These are phyloP conservation scores for Oscheius sp. DNA, from an alignment of 2,888 invertebrate genomes.

Conservation along the genomic window DNA sequence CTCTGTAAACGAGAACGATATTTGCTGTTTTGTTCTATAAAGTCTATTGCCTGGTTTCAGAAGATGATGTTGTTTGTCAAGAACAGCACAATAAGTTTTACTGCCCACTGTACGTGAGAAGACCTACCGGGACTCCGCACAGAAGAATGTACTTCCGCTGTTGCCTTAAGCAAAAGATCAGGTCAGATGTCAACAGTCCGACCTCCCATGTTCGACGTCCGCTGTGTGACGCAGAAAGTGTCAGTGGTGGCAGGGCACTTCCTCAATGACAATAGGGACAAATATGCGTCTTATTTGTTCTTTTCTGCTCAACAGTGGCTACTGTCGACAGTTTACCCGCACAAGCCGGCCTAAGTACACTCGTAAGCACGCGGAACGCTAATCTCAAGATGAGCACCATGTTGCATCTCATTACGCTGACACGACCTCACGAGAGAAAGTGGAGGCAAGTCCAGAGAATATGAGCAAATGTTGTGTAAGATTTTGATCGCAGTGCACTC, in stretches of 20 bases:
- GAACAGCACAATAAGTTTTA: too few relatives aligned
- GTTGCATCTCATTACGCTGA: slow-evolving; percentile 37
- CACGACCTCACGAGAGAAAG: slow-evolving; percentile 20
- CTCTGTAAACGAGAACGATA: too few relatives aligned
- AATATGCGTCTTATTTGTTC: slow-evolving; percentile 34
- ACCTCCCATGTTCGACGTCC: slow-evolving; percentile 29
- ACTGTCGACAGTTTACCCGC: slow-evolving; percentile 36
- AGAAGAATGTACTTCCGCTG: too few relatives aligned
- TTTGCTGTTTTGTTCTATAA: too few relatives aligned
- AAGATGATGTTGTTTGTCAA: too few relatives aligned
- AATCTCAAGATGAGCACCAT: slow-evolving; percentile 37
- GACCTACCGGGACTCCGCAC: too few relatives aligned
- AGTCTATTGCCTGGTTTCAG: too few relatives aligned
- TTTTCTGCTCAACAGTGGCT: slow-evolving; percentile 38
- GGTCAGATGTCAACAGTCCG: slow-evolving; percentile 19
- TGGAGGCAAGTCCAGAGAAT: slow-evolving; percentile 17
- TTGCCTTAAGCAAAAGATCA: too few relatives aligned
- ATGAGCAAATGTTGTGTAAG: not conserved
- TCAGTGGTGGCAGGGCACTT: slow-evolving; percentile 33
- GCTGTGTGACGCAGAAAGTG: slow-evolving; percentile 25
- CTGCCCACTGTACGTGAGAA: too few relatives aligned
- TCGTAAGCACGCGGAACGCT: slow-evolving; percentile 34
- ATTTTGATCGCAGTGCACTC: slow-evolving; percentile 20
- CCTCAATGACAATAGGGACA: slow-evolving; percentile 35
- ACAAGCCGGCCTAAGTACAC: slow-evolving; percentile 38